A percentile compares a stretch with the other conserved stretches of the same genome.
These are phyloP conservation scores for Esperia sulphurella DNA, from an alignment of 2,888 invertebrate genomes.

Conservation along the genomic window DNA sequence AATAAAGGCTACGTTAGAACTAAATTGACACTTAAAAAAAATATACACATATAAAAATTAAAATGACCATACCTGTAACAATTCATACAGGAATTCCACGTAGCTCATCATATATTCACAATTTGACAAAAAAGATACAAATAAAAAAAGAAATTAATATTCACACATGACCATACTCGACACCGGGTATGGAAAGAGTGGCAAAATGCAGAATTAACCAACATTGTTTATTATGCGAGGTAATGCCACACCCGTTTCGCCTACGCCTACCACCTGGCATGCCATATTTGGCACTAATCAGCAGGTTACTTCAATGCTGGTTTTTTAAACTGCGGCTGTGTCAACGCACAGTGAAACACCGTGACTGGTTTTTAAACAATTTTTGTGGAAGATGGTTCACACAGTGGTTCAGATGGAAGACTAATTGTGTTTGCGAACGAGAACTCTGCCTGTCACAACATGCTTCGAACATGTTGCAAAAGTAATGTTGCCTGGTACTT, in stretches of 20 bases:
- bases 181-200: constrained; percentile 44
- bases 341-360: neutral
- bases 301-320: constrained; percentile 31
- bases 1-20: neutral
- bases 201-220: constrained; percentile 44
- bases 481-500: neutral
- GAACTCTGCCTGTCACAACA: neutral
- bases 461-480: neutral
- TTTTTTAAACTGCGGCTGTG: constrained; percentile 1
- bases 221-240: constrained; percentile 44
- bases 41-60: neutral
- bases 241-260: constrained; percentile 57
- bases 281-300: constrained; percentile 58
- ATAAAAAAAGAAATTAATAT: constrained; percentile 16
- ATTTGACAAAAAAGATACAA: constrained; percentile 17
- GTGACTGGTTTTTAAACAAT: neutral
- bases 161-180: constrained; percentile 24
- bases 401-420: neutral
- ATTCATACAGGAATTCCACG: constrained; percentile 63
- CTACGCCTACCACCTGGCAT: constrained; percentile 54
- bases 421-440: neutral
- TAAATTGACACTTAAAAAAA: neutral
- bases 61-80: constrained; percentile 51
- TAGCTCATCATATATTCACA: constrained; percentile 48
- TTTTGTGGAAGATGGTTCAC: neutral